These are phyloP conservation scores for Himalopsyche anomala DNA, from an alignment of 2,888 invertebrate species.

Conservation along the genomic window DNA sequence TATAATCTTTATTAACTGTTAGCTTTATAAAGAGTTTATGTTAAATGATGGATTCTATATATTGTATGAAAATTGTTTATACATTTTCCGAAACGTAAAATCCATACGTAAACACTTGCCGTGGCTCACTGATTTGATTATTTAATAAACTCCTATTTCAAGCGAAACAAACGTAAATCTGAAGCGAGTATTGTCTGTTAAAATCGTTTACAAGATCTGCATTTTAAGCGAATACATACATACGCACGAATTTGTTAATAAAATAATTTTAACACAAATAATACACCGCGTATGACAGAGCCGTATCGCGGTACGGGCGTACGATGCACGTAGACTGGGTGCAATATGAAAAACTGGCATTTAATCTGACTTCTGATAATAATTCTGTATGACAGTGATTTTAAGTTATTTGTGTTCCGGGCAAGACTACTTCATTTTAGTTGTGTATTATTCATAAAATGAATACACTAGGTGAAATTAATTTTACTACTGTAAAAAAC, in stretches of 20 bases:
- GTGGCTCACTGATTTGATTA: neutral
- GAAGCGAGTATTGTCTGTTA: conserved; percentile 10
- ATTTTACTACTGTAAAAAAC: too few relatives aligned
- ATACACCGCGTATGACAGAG: conserved; percentile 2
- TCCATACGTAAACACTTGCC: too few relatives aligned
- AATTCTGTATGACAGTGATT: too few relatives aligned
- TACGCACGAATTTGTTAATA: neutral
- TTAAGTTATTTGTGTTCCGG: too few relatives aligned
- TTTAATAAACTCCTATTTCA: conserved; percentile 38
- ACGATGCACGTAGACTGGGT: neutral
- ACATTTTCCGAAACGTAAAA: too few relatives aligned
- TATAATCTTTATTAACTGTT: too few relatives aligned
- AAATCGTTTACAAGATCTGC: conserved; percentile 33
- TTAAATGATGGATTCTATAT: too few relatives aligned
- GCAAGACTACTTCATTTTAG: too few relatives aligned
- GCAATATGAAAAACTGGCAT: neutral
- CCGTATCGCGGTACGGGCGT: neutral
- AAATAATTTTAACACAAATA: conserved; percentile 15
- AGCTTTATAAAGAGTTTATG: too few relatives aligned
- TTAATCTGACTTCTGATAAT: neutral
- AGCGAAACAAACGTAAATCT: neutral
- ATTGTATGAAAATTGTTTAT: too few relatives aligned
- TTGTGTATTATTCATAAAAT: too few relatives aligned
- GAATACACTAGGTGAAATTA: too few relatives aligned
- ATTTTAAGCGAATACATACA: neutral